Evolutionary conservation across 2,113 vertebrate species (phyloP).

Genomic region (Pelecanoides urinatrix): DNA sequence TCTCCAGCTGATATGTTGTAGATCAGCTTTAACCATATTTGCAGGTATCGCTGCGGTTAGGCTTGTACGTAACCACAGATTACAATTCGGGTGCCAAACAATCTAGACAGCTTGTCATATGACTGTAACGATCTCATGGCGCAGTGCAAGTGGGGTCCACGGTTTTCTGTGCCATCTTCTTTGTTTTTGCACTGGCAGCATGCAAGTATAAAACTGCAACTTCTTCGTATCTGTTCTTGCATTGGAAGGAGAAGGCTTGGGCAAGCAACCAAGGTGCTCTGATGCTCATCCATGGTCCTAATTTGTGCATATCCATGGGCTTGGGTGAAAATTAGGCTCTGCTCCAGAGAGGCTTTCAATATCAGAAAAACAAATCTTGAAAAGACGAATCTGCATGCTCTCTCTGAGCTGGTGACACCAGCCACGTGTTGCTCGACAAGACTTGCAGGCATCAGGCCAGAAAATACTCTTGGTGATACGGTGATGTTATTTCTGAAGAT

Average conservation of each 20-base stretch:
- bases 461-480: not conserved
- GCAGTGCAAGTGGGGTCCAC: fast-evolving
- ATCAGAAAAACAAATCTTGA: not conserved
- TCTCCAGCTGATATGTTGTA: not conserved
- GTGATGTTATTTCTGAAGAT: not conserved
- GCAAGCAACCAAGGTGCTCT: not conserved
- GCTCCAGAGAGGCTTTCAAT: not conserved
- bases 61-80: not conserved
- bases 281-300: not conserved
- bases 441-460: not conserved
- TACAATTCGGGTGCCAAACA: not conserved
- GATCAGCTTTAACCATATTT: constrained; percentile 26
- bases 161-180: not conserved
- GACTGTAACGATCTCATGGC: not conserved
- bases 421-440: fast-evolving
- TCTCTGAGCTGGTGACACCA: not conserved
- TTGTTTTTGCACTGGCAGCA: not conserved
- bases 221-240: not conserved
- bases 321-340: not conserved
- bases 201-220: not conserved
- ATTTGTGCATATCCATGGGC: not conserved
- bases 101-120: constrained; percentile 5
- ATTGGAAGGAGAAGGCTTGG: not conserved
- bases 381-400: fast-evolving
- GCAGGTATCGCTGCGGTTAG: not conserved